These are phyloP conservation scores for Tigriopus japonicus DNA, from an alignment of 1,140 invertebrate genomes.

Conservation along the genomic window DNA sequence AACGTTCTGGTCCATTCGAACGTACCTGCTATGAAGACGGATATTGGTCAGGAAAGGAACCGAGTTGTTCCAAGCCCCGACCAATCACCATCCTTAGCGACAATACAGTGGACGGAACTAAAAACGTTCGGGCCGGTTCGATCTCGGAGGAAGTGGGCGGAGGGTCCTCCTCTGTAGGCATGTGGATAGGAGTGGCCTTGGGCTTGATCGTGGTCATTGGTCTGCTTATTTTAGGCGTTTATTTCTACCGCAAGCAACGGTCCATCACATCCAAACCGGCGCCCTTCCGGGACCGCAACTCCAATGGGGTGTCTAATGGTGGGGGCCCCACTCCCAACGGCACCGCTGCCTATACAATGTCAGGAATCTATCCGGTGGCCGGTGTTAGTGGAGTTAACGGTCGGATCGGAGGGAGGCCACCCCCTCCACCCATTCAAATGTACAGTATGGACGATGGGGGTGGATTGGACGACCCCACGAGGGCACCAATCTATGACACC, in stretches of 20 bases:
- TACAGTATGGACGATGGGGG: conserved; percentile 4
- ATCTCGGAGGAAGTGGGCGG: not conserved
- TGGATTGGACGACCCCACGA: too few species aligned
- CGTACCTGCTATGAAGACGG: not conserved
- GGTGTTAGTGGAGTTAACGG: too few species aligned
- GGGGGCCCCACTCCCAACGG: not conserved
- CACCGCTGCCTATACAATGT: too few species aligned
- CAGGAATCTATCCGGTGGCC: too few species aligned
- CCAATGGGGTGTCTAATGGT: not conserved
- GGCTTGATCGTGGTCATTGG: conserved; percentile 8
- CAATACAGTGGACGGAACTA: not conserved
- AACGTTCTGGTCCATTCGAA: not conserved
- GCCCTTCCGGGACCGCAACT: not conserved
- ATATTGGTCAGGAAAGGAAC: conserved; percentile 5
- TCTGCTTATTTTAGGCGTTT: not conserved
- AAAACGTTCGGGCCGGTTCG: not conserved
- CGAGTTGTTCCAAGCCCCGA: not conserved
- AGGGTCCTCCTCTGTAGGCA: not conserved
- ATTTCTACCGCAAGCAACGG: conserved; percentile 9
- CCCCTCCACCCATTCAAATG: conserved; percentile 11
- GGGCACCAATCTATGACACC: conserved; percentile 10
- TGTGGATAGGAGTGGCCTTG: conserved; percentile 6
- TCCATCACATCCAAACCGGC: not conserved
- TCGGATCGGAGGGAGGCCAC: not conserved
- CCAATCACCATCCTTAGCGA: not conserved